phyloP scores from a whole-genome alignment of 2,888 invertebrate species.

The Drosophila peninsularis region DNA sequence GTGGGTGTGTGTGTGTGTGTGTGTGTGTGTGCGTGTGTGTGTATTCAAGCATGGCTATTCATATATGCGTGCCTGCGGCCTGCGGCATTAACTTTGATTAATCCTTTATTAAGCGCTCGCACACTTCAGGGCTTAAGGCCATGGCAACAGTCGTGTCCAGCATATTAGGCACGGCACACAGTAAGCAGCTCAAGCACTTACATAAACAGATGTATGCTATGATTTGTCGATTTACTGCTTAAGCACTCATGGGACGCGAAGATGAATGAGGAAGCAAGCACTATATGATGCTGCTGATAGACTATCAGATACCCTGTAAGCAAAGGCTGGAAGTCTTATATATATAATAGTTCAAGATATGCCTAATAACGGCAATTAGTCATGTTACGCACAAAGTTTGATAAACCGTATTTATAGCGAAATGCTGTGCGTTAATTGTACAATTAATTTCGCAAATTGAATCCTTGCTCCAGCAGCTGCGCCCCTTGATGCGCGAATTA shows the following conservation, averaged over 20 bases:
- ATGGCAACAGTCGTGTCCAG: conserved; percentile 27
- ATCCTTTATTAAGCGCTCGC: conserved; percentile 63
- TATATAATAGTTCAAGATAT: neutral
- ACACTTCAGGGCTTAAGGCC: conserved; percentile 10
- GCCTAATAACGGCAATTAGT: conserved; percentile 27
- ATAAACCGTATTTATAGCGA: conserved; percentile 10
- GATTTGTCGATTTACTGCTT: conserved; percentile 15
- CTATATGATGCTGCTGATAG: neutral
- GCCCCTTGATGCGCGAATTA: conserved; percentile 4
- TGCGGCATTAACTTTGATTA: conserved; percentile 72
- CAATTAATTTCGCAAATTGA: conserved; percentile 49
- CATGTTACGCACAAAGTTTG: conserved; percentile 18
- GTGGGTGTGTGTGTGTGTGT: conserved; percentile 1
- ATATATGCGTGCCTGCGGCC: conserved; percentile 36
- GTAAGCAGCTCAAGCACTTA: conserved; percentile 1
- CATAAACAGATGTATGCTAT: conserved; percentile 11
- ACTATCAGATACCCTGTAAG: conserved; percentile 15
- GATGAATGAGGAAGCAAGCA: neutral
- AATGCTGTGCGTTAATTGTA: conserved; percentile 56
- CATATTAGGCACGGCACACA: conserved; percentile 21
- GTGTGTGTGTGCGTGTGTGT: conserved; percentile 13
- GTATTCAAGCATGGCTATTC: conserved; percentile 23
- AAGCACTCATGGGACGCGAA: neutral
- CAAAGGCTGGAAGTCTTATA: neutral
- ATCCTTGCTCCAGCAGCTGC: neutral